Evolutionary conservation across 1,140 invertebrate species (phyloP).

Genomic region (Arctopsyche grandis): DNA sequence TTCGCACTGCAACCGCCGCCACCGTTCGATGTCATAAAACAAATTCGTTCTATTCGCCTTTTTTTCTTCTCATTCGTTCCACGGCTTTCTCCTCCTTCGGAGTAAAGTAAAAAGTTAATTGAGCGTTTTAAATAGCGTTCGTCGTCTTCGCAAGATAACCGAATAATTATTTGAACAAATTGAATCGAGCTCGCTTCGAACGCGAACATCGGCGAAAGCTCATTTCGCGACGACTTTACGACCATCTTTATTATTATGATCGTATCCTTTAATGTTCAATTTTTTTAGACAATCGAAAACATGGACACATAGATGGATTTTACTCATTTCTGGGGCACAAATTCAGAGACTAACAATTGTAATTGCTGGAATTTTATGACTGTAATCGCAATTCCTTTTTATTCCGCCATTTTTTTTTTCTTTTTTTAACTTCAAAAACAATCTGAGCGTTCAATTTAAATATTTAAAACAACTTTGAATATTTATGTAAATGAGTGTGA

Average conservation of each 20-base stretch:
- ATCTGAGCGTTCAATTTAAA: neutral
- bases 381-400: no score
- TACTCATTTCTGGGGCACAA: no score
- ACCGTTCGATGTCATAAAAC: neutral
- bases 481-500: neutral
- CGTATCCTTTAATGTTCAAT: neutral
- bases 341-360: no score
- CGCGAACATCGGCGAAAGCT: neutral
- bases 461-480: conserved; percentile 3
- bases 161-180: conserved; percentile 6
- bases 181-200: neutral
- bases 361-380: no score
- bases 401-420: no score
- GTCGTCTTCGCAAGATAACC: neutral
- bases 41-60: neutral
- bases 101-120: conserved; percentile 3
- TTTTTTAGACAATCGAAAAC: neutral
- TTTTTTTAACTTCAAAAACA: neutral
- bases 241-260: neutral
- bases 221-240: neutral
- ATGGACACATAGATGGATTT: neutral
- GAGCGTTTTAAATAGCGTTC: conserved; percentile 7
- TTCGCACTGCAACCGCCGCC: neutral
- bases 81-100: neutral
- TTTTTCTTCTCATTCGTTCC: neutral